Evolutionary conservation across 2,888 invertebrate genomes (phyloP).

Genomic region (Yponomeuta sedellus): DNA sequence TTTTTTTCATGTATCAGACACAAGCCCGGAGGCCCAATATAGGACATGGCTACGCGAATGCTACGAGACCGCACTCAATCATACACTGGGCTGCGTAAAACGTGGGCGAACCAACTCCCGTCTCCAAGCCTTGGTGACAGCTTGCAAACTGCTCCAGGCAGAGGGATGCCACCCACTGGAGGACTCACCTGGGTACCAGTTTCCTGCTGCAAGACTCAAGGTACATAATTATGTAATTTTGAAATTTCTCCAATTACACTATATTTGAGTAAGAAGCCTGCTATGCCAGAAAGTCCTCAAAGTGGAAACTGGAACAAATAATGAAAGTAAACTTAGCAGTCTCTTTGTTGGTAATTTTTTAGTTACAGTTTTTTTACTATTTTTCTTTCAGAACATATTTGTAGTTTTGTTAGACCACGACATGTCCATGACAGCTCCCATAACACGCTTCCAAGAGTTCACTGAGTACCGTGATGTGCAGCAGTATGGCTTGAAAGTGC

Average conservation of each 20-base stretch:
- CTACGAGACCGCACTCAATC: constrained; percentile 80
- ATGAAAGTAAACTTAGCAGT: too few species aligned
- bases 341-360: too few species aligned
- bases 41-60: constrained; percentile 81
- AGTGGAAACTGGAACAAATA: too few species aligned
- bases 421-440: constrained; percentile 75
- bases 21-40: constrained; percentile 78
- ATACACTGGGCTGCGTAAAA: constrained; percentile 76
- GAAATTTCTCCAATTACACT: too few species aligned
- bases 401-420: constrained; percentile 79
- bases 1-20: constrained; percentile 30
- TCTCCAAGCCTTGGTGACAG: constrained; percentile 80
- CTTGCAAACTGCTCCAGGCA: constrained; percentile 82
- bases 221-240: too few species aligned
- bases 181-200: constrained; percentile 70
- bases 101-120: constrained; percentile 68
- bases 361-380: too few species aligned
- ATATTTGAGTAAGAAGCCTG: too few species aligned
- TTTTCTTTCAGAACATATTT: constrained; percentile 75
- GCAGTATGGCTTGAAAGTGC: constrained; percentile 79
- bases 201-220: constrained; percentile 82
- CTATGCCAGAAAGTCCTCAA: too few species aligned
- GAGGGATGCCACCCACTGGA: constrained; percentile 84
- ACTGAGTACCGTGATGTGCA: constrained; percentile 85
- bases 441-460: constrained; percentile 85